These are phyloP conservation scores for Netelia virgata DNA, from an alignment of 2,888 invertebrate species.

Conservation along the genomic window DNA sequence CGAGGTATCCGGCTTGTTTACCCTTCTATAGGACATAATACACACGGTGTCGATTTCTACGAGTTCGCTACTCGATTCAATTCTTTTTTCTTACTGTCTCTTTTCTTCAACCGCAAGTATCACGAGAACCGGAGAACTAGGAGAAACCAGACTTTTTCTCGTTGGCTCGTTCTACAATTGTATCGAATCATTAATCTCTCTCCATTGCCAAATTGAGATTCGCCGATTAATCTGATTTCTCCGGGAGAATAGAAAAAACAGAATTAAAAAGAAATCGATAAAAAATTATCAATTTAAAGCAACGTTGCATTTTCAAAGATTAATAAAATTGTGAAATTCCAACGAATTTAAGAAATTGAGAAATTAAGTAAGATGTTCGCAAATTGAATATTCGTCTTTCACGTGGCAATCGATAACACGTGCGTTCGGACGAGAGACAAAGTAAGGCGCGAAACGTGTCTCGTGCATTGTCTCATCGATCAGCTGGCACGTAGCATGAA, in stretches of 20 bases:
- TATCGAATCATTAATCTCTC: constrained; percentile 38
- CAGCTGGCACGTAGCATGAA: not conserved
- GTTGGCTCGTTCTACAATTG: constrained; percentile 1
- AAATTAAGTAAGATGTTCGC: not conserved
- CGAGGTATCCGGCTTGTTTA: constrained; percentile 32
- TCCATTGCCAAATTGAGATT: constrained; percentile 16
- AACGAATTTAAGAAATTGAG: not conserved
- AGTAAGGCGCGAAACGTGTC: not conserved
- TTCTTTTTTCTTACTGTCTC: constrained; percentile 28
- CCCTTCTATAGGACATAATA: not conserved
- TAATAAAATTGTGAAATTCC: not conserved
- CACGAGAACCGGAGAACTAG: constrained; percentile 35
- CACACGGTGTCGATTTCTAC: constrained; percentile 73
- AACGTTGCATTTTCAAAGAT: no score
- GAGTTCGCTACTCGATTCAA: constrained; percentile 68
- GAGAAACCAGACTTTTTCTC: constrained; percentile 51
- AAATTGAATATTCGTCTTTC: not conserved
- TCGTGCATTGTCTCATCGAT: constrained; percentile 8
- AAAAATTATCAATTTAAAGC: not conserved
- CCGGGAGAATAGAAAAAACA: not conserved
- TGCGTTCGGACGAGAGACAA: not conserved
- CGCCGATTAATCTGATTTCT: not conserved
- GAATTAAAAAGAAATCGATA: not conserved
- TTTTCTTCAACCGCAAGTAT: constrained; percentile 19
- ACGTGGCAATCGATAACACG: constrained; percentile 1